Evolutionary conservation across 2,888 invertebrate species (phyloP), one percentile per base, ranked within the genome.

Genomic region (Agrilus biguttatus): DNA sequence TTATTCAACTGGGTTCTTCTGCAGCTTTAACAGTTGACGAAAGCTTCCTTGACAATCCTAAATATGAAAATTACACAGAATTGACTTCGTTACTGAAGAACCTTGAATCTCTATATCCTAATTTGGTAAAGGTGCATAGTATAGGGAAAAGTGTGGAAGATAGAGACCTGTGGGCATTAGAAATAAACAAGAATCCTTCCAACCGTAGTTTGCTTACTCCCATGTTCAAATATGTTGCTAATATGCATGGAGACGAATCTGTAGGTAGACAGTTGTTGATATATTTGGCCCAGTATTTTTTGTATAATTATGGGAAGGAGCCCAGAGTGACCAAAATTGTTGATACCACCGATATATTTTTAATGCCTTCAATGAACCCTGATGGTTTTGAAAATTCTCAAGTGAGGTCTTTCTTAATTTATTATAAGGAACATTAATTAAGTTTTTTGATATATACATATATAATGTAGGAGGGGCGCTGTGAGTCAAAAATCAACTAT

Each of bases 321-420:
- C 70, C 75, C 0, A 70, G 85, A 43, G 73, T 95, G 14, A 83
- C 86, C 0, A 72, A 70, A 45, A 65, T 98, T 43, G 75, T 98
- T 1, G 81, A 96, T 58, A 72, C 68, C 5, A 95, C 92, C 0
- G 87, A 96, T 60, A 90, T 98, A 49, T 93, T 84, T 65, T 69
- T 99, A 55, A 85, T 98, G 89, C 96, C 97, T 1, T 86, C 92
- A 0, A 80, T 98, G 77, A 98, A 98, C 70, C 98, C 98, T 33
- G 87, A 98, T 74, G 98, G 98, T 13, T 96, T 82, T 71, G 89
- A 88, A 61, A 74, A 72, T 44, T 85, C 93, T 41, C 60, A 73
- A 75, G 87, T 87, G 68, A 69, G 68, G 55, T 41, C 5, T 39
- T 35, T 12, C 41, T 14, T 17, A 14, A 35, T 36, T 10, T 36